Evolutionary conservation across 1,140 invertebrate species (phyloP).

Genomic region (Drosophila pandora): DNA sequence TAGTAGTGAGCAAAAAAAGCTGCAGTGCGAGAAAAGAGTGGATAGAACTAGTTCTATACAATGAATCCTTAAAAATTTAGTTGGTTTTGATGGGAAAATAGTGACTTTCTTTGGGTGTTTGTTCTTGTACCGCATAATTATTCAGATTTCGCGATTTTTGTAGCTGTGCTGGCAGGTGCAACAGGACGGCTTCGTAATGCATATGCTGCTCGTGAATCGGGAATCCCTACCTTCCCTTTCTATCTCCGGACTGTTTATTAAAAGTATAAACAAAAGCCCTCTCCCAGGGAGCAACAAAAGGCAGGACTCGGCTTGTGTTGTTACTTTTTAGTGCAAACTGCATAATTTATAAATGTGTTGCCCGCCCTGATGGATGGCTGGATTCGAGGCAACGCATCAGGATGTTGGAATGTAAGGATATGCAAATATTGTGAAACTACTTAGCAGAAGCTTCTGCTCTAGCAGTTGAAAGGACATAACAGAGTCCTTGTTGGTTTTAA

Average conservation of each 20-base stretch:
- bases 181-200: constrained; percentile 55
- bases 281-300: constrained; percentile 50
- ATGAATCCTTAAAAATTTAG: not conserved
- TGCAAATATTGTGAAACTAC: constrained; percentile 40
- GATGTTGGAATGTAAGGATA: constrained; percentile 18
- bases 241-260: constrained; percentile 61
- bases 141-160: not conserved
- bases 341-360: constrained; percentile 72
- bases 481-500: not conserved
- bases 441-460: constrained; percentile 11
- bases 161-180: constrained; percentile 45
- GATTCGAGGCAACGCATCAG: constrained; percentile 50
- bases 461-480: not conserved
- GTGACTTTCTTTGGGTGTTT: not conserved
- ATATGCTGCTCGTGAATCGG: constrained; percentile 47
- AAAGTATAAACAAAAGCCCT: constrained; percentile 59
- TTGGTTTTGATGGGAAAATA: not conserved
- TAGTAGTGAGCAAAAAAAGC: constrained; percentile 33
- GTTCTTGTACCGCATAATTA: not conserved
- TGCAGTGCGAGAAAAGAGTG: constrained; percentile 11
- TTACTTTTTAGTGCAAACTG: constrained; percentile 69
- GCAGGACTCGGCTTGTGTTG: constrained; percentile 38
- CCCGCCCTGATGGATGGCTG: constrained; percentile 54
- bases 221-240: not conserved
- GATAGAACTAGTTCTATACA: not conserved